These are phyloP conservation scores for Nannospalax galili DNA, from an alignment of 2,113 vertebrate genomes.

Conservation along the genomic window DNA sequence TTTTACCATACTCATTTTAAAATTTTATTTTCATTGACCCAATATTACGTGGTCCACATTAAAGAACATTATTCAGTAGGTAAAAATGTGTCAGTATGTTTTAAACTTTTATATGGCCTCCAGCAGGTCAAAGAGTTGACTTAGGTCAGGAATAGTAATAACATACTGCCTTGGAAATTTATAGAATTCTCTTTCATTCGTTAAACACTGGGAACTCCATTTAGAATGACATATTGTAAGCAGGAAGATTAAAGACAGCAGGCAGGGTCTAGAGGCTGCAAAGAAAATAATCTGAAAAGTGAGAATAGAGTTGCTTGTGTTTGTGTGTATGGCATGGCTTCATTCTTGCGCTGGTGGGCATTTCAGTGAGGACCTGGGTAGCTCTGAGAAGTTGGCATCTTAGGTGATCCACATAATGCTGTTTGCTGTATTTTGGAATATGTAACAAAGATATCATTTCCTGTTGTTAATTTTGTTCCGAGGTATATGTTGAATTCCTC, in stretches of 20 bases:
- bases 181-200: not conserved
- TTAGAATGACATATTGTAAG: not conserved
- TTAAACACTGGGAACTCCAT: not conserved
- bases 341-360: not conserved
- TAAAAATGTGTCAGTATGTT: slow-evolving; percentile 50
- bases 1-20: not conserved
- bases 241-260: not conserved
- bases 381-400: not conserved
- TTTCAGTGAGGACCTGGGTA: not conserved
- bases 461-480: not conserved
- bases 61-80: not conserved
- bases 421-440: not conserved
- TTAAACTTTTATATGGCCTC: slow-evolving; percentile 52
- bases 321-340: not conserved
- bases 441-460: not conserved
- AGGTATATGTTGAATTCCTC: not conserved
- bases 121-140: not conserved
- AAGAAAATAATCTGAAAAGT: not conserved
- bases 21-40: slow-evolving; percentile 4
- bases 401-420: not conserved
- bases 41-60: not conserved
- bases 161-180: not conserved
- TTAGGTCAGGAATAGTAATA: slow-evolving; percentile 39
- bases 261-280: not conserved
- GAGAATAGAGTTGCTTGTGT: not conserved